A percentile compares a stretch with the other conserved stretches of the same genome.
phyloP scores from a whole-genome alignment of 2,797 vertebrate species.

The Serranus cabrilla region DNA sequence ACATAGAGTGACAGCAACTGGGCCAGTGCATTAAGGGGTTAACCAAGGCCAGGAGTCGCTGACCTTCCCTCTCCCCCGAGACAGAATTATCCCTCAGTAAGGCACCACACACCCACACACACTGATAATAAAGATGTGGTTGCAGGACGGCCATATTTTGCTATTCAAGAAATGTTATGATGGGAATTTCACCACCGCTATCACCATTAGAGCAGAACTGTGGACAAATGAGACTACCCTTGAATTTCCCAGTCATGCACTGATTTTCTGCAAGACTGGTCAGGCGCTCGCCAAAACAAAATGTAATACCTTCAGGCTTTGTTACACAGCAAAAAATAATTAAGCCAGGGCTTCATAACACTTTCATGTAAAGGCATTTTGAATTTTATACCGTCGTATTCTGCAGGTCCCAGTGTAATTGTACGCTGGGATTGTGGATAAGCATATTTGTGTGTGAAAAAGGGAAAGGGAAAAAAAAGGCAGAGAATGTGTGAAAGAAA shows the following conservation, averaged over 20 bases:
- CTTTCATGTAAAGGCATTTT: slow-evolving; percentile 35
- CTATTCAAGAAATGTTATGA: slow-evolving; percentile 64
- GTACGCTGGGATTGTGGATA: slow-evolving; percentile 3
- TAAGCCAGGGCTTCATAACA: slow-evolving; percentile 24
- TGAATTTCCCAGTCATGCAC: slow-evolving; percentile 33
- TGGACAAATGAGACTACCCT: slow-evolving; percentile 30
- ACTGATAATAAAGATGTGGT: slow-evolving; percentile 72
- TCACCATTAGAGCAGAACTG: slow-evolving; percentile 46
- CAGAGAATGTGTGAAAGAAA: slow-evolving; percentile 56
- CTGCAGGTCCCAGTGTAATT: slow-evolving; percentile 16
- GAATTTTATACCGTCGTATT: slow-evolving; percentile 22
- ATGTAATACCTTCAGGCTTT: slow-evolving; percentile 49
- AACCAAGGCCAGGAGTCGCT: slow-evolving; percentile 81
- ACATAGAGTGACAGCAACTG: slow-evolving; percentile 85
- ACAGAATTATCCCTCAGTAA: slow-evolving; percentile 74
- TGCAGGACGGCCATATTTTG: slow-evolving; percentile 61
- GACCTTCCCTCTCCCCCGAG: slow-evolving; percentile 78
- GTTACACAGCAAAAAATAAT: slow-evolving; percentile 43
- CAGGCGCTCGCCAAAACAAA: slow-evolving; percentile 31
- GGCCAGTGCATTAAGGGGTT: slow-evolving; percentile 85
- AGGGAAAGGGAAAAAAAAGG: slow-evolving; percentile 11
- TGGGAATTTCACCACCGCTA: slow-evolving; percentile 52
- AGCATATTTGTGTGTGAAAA: not conserved
- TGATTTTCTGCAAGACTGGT: slow-evolving; percentile 45
- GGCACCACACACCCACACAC: slow-evolving; percentile 48